Percentiles rank a stretch among this genome's conserved stretches.
Evolutionary conservation across 2,113 vertebrate genomes (phyloP).

Genomic region (Noctilio leporinus): DNA sequence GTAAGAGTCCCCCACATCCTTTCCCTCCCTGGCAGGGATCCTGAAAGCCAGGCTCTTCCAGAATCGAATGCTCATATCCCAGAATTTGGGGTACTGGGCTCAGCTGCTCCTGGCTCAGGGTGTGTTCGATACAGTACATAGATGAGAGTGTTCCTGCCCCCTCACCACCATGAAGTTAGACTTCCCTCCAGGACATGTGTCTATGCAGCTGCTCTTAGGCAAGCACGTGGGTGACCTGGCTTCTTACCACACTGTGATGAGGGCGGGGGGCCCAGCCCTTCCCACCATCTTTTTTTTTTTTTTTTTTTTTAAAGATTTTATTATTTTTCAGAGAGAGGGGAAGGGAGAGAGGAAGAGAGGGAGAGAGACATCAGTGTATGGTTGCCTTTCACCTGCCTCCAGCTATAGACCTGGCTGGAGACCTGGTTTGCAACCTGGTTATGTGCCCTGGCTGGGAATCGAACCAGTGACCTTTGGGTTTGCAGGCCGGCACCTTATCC

Average conservation of each 20-base stretch:
- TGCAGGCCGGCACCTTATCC: too few species aligned
- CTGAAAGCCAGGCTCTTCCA: background rate
- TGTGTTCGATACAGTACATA: background rate
- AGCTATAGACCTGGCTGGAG: too few species aligned
- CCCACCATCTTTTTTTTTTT: too few species aligned
- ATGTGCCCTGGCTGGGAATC: too few species aligned
- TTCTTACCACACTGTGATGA: background rate
- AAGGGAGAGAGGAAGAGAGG: too few species aligned
- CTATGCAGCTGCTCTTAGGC: background rate
- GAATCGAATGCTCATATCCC: background rate
- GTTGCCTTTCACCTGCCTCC: too few species aligned
- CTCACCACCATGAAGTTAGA: background rate
- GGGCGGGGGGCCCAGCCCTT: too few species aligned
- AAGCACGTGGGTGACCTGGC: background rate
- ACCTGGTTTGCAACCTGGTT: too few species aligned
- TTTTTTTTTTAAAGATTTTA: too few species aligned
- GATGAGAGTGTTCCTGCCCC: background rate
- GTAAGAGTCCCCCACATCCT: constrained; percentile 74
- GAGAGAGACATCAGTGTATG: too few species aligned
- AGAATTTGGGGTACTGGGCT: background rate
- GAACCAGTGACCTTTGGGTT: too few species aligned
- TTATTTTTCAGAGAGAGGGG: too few species aligned
- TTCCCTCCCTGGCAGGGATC: background rate
- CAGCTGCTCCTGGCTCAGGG: background rate
- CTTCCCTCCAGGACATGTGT: background rate